Conservation (phyloP, 92 coral and sea anemone species). For the Epizoanthus fatuus region DNA sequence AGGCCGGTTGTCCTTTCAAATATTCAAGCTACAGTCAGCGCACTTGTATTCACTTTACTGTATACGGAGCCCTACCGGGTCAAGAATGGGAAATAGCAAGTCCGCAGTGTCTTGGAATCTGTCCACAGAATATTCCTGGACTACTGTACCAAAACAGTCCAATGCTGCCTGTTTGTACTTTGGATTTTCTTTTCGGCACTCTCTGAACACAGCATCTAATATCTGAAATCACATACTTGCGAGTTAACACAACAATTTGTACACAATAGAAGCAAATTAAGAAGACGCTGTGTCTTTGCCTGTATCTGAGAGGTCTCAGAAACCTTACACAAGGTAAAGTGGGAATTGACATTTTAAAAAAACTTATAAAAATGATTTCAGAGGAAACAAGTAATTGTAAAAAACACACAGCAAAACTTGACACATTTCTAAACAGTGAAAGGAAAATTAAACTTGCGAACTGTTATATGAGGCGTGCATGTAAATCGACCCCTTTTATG, state of each 20-base stretch:
- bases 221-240: constrained; percentile 45
- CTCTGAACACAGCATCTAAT: constrained; percentile 83
- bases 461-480: too few relatives aligned
- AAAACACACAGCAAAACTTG: too few relatives aligned
- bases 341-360: too few relatives aligned
- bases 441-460: too few relatives aligned
- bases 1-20: too few relatives aligned
- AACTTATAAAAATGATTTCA: too few relatives aligned
- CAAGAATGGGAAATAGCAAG: constrained; percentile 86
- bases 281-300: neutral
- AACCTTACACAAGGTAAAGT: too few relatives aligned
- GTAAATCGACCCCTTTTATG: too few relatives aligned
- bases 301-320: neutral
- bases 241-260: neutral
- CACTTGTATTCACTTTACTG: neutral
- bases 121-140: constrained; percentile 79
- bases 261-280: neutral
- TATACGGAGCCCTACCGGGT: constrained; percentile 72
- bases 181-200: constrained; percentile 87
- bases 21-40: too few relatives aligned
- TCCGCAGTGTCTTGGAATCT: constrained; percentile 87
- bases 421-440: too few relatives aligned
- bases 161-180: constrained; percentile 84
- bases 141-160: constrained; percentile 87
- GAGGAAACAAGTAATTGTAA: too few relatives aligned